These are phyloP conservation scores for Chitala chitala DNA, from an alignment of 2,113 vertebrate genomes.

Conservation along the genomic window DNA sequence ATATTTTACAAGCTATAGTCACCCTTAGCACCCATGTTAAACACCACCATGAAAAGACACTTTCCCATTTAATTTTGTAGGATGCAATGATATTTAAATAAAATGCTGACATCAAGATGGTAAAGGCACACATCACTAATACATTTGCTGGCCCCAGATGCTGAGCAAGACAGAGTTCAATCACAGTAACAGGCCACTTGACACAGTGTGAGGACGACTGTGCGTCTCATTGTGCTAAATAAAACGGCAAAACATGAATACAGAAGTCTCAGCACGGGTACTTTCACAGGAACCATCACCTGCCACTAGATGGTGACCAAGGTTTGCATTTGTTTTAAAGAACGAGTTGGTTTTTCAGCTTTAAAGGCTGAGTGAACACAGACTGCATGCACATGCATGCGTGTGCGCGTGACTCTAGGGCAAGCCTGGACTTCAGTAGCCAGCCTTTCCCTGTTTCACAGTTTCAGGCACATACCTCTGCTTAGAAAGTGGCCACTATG, in stretches of 20 bases:
- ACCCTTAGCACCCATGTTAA: neutral
- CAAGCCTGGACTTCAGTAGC: too few relatives aligned
- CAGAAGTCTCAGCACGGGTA: neutral
- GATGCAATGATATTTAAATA: too few relatives aligned
- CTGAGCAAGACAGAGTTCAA: neutral
- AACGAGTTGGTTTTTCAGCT: neutral
- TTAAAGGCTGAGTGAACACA: neutral
- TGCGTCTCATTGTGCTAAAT: too few relatives aligned
- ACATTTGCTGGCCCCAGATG: constrained; percentile 3
- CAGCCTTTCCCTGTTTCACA: too few relatives aligned
- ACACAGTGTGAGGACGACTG: neutral
- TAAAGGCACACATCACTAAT: neutral
- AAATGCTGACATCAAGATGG: neutral
- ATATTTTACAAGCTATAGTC: neutral
- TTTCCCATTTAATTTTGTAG: too few relatives aligned
- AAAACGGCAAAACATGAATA: neutral
- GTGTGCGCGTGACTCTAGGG: too few relatives aligned
- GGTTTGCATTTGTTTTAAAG: constrained; percentile 35
- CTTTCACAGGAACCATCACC: neutral
- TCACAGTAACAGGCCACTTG: neutral
- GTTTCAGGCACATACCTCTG: too few relatives aligned
- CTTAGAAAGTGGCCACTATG: too few relatives aligned
- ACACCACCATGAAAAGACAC: neutral
- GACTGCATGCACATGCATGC: neutral
- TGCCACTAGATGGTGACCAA: constrained; percentile 60